Base-by-base conservation (phyloP, 2,888 invertebrate genomes). In the Platycheirus albimanus region DNA sequence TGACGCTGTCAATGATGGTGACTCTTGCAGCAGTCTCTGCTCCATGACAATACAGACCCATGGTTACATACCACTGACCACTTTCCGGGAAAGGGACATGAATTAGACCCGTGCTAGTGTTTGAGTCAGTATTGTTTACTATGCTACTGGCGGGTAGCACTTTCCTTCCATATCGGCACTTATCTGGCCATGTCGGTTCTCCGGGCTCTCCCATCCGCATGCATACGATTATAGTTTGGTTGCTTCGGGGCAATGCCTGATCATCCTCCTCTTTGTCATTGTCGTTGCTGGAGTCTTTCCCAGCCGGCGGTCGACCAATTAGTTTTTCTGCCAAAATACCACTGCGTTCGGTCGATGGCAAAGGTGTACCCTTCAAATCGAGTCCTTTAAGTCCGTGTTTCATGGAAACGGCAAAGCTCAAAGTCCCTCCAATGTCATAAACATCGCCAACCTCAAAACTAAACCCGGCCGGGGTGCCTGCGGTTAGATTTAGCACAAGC, bases 51-150 rank as follows among this genome's bases (percentile, higher is more conserved):
- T 94, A 95, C 58, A 96, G 90, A 52, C 93, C 93, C 83, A 97
- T 91, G 0, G 95, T 94, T 15, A 96, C 89, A 91, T 95, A 96
- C 97, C 97, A 98, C 38, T 91, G 91, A 0, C 97, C 97, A 30
- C 95, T 93, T 87, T 96, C 96, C 0, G 97, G 97, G 87, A 94
- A 98, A 0, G 97, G 97, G 28, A 96, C 93, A 79, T 94, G 92
- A 13, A 94, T 89, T 61, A 93, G 92, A 6, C 93, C 92, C 64
- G 93, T 92, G 58, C 94, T 93, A 47, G 94, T 93, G 36, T 93
- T 92, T 0, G 93, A 92, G 78, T 93, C 93, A 0, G 94, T 94
- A 83, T 92, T 93, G 86, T 95, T 95, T 10, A 95, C 89, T 15
- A 94, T 92, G 64, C 94, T 92, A 28, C 94, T 91, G 0, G 95